Percentiles rank a stretch among this genome's conserved stretches.
phyloP scores from a whole-genome alignment of 2,797 vertebrate genomes.

The Hydrocynus forskahlii region DNA sequence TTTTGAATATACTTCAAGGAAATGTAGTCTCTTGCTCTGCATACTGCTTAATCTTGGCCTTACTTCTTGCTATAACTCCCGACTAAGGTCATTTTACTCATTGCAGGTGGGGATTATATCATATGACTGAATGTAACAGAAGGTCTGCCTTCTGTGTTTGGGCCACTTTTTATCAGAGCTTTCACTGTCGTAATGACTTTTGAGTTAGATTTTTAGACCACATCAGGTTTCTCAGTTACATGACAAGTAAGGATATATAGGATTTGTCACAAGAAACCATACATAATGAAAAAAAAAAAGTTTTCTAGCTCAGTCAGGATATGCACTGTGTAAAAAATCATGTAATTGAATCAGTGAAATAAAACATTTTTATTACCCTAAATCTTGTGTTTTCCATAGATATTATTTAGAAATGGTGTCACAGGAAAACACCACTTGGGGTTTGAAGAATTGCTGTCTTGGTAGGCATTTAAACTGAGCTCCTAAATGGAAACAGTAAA shows the following conservation, averaged over 20 bases:
- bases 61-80: constrained; percentile 7
- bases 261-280: no score
- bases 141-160: background rate
- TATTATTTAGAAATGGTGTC: background rate
- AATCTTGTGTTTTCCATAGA: no score
- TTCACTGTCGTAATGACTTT: no score
- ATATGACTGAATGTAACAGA: background rate
- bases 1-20: constrained; percentile 13
- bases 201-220: background rate
- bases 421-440: no score
- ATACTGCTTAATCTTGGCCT: background rate
- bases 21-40: constrained; percentile 15
- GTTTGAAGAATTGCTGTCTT: no score
- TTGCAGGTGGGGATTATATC: background rate
- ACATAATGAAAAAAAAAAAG: no score
- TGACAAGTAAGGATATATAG: background rate
- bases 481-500: no score
- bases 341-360: constrained; percentile 24
- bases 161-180: background rate
- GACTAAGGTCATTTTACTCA: background rate
- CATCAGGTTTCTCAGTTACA: background rate
- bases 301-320: background rate
- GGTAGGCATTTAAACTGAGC: no score
- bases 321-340: constrained; percentile 28
- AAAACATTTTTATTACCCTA: constrained; percentile 2